These are phyloP conservation scores for Mastigias papua DNA, from an alignment of 30 jellyfish, hydroid and myxozoan species.

Conservation along the genomic window DNA sequence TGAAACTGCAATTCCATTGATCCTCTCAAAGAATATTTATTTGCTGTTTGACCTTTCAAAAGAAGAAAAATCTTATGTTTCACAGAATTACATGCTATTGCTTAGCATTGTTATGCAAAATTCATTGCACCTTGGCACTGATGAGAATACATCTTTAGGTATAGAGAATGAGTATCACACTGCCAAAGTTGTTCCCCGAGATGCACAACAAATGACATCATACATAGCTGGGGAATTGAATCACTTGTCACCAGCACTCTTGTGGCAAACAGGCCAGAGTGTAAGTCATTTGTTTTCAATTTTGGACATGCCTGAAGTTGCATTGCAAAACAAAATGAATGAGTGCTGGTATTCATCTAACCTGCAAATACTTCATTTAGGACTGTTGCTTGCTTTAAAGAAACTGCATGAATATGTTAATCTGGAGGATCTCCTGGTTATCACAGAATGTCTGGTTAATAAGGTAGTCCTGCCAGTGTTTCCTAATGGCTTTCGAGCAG, in stretches of 20 bases:
- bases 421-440: conserved; percentile 17
- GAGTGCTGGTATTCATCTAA: conserved; percentile 52
- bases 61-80: conserved; percentile 44
- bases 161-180: background rate
- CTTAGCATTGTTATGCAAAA: conserved; percentile 34
- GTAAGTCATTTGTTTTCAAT: conserved; percentile 9
- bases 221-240: conserved; percentile 56
- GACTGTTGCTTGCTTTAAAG: conserved; percentile 32
- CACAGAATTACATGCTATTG: conserved; percentile 47
- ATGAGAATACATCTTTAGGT: background rate
- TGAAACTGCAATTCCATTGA: conserved; percentile 38
- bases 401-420: conserved; percentile 8
- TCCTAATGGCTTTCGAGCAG: conserved; percentile 45
- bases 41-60: conserved; percentile 25
- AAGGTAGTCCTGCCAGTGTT: conserved; percentile 27
- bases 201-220: conserved; percentile 57
- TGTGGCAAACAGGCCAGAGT: conserved; percentile 58
- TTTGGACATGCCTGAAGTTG: conserved; percentile 46
- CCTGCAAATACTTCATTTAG: conserved; percentile 49
- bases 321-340: conserved; percentile 44
- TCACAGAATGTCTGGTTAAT: conserved; percentile 34
- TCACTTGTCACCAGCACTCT: conserved; percentile 19
- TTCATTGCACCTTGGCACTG: conserved; percentile 2
- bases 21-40: conserved; percentile 11
- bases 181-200: background rate